These are phyloP conservation scores for Dipus sagitta DNA, from an alignment of 2,797 vertebrate species.

Conservation along the genomic window DNA sequence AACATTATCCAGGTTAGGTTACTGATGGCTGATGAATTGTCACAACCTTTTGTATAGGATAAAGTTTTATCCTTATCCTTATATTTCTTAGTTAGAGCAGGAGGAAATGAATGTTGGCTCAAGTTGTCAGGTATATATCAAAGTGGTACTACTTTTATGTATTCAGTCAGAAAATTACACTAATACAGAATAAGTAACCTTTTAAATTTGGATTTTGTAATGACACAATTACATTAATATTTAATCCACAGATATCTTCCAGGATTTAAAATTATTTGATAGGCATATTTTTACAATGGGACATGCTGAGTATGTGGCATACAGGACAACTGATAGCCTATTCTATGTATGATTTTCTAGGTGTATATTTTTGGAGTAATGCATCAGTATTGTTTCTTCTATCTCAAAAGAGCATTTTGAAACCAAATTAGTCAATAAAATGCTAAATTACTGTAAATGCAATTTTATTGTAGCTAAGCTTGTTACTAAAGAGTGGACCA, in stretches of 20 bases:
- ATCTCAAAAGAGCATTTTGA: not conserved
- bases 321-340: not conserved
- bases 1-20: not conserved
- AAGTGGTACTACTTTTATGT: slow-evolving; percentile 1
- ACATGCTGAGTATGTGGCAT: not conserved
- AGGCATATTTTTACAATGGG: not conserved
- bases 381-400: not conserved
- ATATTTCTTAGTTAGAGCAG: not conserved
- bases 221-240: not conserved
- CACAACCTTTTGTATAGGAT: not conserved
- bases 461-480: not conserved
- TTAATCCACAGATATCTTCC: not conserved
- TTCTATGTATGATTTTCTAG: not conserved
- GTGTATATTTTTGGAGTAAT: not conserved
- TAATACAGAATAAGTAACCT: not conserved
- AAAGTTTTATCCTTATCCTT: not conserved
- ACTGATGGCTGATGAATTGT: not conserved
- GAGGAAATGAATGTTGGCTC: not conserved
- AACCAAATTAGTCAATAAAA: not conserved
- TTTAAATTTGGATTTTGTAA: slow-evolving; percentile 34
- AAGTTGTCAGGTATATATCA: slow-evolving; percentile 30
- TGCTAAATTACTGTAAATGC: slow-evolving; percentile 25
- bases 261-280: not conserved
- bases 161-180: slow-evolving; percentile 3
- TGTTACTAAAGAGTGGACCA: not conserved